A percentile compares a stretch with the other conserved stretches of the same genome.
phyloP scores from a whole-genome alignment of 2,888 invertebrate genomes.

The Drosophila helvetica region DNA sequence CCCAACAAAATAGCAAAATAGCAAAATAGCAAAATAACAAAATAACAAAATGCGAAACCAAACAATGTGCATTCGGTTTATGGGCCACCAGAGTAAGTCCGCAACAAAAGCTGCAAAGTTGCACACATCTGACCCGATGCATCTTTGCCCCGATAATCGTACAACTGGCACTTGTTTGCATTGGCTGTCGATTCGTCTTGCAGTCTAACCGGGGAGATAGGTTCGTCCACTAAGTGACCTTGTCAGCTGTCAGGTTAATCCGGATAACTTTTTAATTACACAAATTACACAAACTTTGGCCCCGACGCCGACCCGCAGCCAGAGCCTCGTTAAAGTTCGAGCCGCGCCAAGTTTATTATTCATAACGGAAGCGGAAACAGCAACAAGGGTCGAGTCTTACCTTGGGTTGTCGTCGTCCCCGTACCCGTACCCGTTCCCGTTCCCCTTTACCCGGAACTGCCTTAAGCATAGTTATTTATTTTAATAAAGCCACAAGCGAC shows the following conservation, averaged over 20 bases:
- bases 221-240: slow-evolving; percentile 37
- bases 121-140: slow-evolving; percentile 9
- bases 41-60: slow-evolving; percentile 9
- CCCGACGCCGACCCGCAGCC: neutral
- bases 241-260: slow-evolving; percentile 42
- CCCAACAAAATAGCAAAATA: slow-evolving; percentile 22
- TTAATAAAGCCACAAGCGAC: slow-evolving; percentile 44
- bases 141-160: neutral
- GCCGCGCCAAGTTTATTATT: slow-evolving; percentile 53
- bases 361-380: slow-evolving; percentile 43
- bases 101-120: slow-evolving; percentile 41
- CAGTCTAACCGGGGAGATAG: slow-evolving; percentile 33
- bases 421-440: neutral
- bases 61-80: slow-evolving; percentile 49
- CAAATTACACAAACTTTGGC: slow-evolving; percentile 64
- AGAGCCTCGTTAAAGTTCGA: slow-evolving; percentile 49
- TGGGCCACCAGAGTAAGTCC: slow-evolving; percentile 1
- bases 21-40: too few relatives aligned
- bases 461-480: slow-evolving; percentile 46
- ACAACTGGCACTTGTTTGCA: slow-evolving; percentile 36
- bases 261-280: slow-evolving; percentile 69
- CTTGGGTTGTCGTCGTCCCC: neutral
- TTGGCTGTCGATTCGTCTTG: slow-evolving; percentile 52
- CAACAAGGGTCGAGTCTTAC: slow-evolving; percentile 15
- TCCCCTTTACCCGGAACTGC: slow-evolving; percentile 20